Conservation (phyloP, 2,888 invertebrate genomes). For the Napeogenes sylphis region DNA sequence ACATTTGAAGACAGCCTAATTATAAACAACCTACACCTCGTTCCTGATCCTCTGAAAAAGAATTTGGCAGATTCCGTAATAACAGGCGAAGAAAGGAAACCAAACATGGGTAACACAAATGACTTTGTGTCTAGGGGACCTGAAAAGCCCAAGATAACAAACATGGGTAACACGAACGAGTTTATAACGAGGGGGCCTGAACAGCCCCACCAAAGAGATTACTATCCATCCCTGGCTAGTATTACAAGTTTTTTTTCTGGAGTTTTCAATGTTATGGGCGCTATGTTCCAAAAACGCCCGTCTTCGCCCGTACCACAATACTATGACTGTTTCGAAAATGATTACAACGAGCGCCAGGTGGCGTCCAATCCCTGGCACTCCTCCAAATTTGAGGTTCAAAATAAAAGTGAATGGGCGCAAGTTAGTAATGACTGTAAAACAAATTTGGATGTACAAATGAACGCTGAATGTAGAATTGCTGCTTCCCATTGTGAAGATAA, state of each 20-base stretch:
- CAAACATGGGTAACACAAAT: constrained; percentile 29
- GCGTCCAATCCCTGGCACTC: constrained; percentile 50
- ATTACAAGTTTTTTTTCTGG: constrained; percentile 60
- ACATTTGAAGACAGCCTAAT: constrained; percentile 49
- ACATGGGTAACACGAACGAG: constrained; percentile 29
- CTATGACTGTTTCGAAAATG: constrained; percentile 48
- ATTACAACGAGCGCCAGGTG: constrained; percentile 41
- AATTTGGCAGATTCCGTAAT: constrained; percentile 63
- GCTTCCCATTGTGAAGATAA: constrained; percentile 59
- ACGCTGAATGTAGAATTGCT: constrained; percentile 45
- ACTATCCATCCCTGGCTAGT: constrained; percentile 44
- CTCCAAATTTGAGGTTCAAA: constrained; percentile 55
- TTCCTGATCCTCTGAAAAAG: constrained; percentile 62
- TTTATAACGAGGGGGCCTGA: constrained; percentile 18
- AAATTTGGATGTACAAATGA: constrained; percentile 49
- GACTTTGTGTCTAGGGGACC: constrained; percentile 21
- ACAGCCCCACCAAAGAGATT: constrained; percentile 31
- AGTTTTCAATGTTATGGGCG: constrained; percentile 55
- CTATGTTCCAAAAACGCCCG: constrained; percentile 51
- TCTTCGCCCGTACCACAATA: constrained; percentile 44
- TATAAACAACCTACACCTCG: constrained; percentile 52
- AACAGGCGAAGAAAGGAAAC: constrained; percentile 35
- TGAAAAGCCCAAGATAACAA: constrained; percentile 26
- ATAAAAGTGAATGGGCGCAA: constrained; percentile 55
- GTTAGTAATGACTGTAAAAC: constrained; percentile 38